A percentile compares a stretch with the other conserved stretches of the same genome.
phyloP scores from a whole-genome alignment of 2,888 invertebrate genomes.

The Synanthedon formicaeformis region DNA sequence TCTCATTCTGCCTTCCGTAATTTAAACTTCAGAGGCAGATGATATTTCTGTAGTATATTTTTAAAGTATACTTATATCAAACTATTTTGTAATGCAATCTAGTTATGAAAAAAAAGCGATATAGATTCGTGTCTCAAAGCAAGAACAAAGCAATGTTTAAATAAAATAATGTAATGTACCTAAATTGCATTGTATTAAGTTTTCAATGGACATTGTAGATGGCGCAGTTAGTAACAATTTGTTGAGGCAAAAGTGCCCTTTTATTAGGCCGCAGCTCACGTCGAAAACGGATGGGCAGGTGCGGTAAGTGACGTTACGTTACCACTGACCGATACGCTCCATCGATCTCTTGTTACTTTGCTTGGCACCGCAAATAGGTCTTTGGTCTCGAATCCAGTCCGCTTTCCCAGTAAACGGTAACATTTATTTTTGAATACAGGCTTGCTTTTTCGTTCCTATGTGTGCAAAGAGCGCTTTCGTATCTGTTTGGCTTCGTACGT shows the following conservation, averaged over 20 bases:
- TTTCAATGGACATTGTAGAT: too few relatives aligned
- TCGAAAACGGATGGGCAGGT: not conserved
- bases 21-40: too few relatives aligned
- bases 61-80: too few relatives aligned
- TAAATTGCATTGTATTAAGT: too few relatives aligned
- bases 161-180: too few relatives aligned
- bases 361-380: conserved; percentile 17
- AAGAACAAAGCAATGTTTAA: too few relatives aligned
- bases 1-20: too few relatives aligned
- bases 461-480: not conserved
- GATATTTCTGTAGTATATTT: too few relatives aligned
- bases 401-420: not conserved
- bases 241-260: not conserved
- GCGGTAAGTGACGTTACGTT: conserved; percentile 13
- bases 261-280: not conserved
- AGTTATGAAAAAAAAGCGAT: too few relatives aligned
- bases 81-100: too few relatives aligned
- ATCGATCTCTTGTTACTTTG: conserved; percentile 17
- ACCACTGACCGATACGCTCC: conserved; percentile 15
- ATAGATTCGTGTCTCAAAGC: too few relatives aligned
- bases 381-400: conserved; percentile 12
- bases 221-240: too few relatives aligned
- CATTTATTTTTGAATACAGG: conserved; percentile 2
- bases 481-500: not conserved
- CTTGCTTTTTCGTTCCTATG: not conserved